Evolutionary conservation across 2,888 invertebrate genomes (phyloP).

Genomic region (Zygothrica quintamaculata): DNA sequence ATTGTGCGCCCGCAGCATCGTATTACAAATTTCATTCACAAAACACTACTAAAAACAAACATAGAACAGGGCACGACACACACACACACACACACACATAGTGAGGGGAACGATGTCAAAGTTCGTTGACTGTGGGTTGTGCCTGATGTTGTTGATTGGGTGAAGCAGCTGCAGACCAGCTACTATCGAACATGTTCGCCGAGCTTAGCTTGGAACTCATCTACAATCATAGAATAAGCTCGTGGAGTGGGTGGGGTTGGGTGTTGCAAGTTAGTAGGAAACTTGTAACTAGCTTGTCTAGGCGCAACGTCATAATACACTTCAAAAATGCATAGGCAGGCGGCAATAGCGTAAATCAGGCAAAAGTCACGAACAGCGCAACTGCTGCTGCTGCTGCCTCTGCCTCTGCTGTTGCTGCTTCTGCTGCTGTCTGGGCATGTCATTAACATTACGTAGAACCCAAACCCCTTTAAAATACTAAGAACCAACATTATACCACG

Average conservation of each 20-base stretch:
- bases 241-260: constrained; percentile 1
- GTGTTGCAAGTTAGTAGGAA: neutral
- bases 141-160: too few relatives aligned
- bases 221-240: too few relatives aligned
- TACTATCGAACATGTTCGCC: too few relatives aligned
- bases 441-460: constrained; percentile 59
- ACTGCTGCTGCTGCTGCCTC: too few relatives aligned
- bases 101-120: constrained; percentile 59
- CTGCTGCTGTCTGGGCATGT: constrained; percentile 53
- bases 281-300: constrained; percentile 55
- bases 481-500: too few relatives aligned
- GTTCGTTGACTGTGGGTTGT: constrained; percentile 72
- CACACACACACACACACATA: neutral
- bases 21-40: constrained; percentile 82
- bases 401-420: too few relatives aligned
- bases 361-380: constrained; percentile 73
- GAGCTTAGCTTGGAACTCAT: too few relatives aligned
- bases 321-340: constrained; percentile 67
- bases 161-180: too few relatives aligned
- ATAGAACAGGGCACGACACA: constrained; percentile 14
- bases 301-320: constrained; percentile 75
- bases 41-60: constrained; percentile 61
- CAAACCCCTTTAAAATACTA: constrained; percentile 56
- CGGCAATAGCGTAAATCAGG: constrained; percentile 56
- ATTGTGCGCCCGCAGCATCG: constrained; percentile 71